Percentiles rank a stretch among this genome's conserved stretches.
phyloP scores from a whole-genome alignment of 2,797 vertebrate species.

The Lindbergichthys nudifrons region DNA sequence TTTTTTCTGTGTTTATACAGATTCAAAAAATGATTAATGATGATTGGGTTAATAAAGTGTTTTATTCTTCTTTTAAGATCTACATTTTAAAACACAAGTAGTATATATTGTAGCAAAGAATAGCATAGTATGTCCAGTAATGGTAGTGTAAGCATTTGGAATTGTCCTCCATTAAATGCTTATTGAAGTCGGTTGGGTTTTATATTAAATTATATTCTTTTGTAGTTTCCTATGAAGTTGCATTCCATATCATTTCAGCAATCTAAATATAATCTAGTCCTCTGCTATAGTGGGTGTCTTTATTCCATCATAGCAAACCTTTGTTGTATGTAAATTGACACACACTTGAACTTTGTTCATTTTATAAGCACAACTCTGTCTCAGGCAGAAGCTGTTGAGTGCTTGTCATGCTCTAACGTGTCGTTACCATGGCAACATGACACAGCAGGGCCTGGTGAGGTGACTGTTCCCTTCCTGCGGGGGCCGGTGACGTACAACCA shows the following conservation, averaged over 20 bases:
- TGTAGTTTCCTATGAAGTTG: neutral
- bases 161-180: neutral
- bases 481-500: constrained; percentile 64
- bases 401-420: constrained; percentile 50
- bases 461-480: constrained; percentile 54
- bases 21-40: too few relatives aligned
- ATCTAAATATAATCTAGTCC: neutral
- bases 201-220: neutral
- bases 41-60: too few relatives aligned
- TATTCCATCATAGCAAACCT: neutral
- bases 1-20: too few relatives aligned
- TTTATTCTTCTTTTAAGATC: too few relatives aligned
- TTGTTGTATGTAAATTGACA: neutral
- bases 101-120: too few relatives aligned
- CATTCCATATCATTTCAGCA: neutral
- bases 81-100: too few relatives aligned
- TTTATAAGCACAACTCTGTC: constrained; percentile 5
- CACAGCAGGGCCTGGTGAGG: constrained; percentile 64
- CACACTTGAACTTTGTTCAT: constrained; percentile 10
- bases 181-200: neutral
- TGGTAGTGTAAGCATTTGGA: constrained; percentile 5
- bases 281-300: neutral
- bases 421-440: constrained; percentile 74
- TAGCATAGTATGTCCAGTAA: constrained; percentile 11
- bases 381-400: constrained; percentile 26